Percentiles rank a stretch among this genome's conserved stretches.
Conservation (phyloP, 2,797 vertebrate genomes). For the Vipera latastei region DNA sequence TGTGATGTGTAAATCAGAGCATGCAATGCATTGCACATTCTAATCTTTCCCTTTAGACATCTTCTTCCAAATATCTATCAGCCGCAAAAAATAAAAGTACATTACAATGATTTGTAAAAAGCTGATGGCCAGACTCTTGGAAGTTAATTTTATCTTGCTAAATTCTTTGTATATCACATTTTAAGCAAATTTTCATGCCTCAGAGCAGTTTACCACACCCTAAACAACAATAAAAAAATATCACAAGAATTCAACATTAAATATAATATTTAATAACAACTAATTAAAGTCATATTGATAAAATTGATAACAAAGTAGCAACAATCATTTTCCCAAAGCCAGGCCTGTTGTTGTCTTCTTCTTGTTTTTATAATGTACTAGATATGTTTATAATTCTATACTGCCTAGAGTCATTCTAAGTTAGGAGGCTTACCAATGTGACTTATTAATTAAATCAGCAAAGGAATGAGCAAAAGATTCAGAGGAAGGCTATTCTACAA, state of each 20-base stretch:
- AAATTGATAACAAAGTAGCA: neutral
- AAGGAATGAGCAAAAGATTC: neutral
- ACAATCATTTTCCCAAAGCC: neutral
- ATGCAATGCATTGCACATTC: slow-evolving; percentile 46
- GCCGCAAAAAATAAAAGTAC: slow-evolving; percentile 29
- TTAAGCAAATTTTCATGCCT: neutral
- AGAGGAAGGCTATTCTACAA: too few relatives aligned
- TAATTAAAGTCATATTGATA: neutral
- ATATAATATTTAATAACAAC: neutral
- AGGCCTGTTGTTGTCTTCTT: neutral
- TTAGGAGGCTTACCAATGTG: neutral
- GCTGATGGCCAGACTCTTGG: neutral
- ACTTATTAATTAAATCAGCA: neutral
- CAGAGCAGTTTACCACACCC: neutral
- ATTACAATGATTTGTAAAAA: slow-evolving; percentile 8
- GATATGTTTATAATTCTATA: neutral
- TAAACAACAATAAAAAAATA: neutral
- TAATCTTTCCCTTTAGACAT: slow-evolving; percentile 32
- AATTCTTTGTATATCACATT: neutral
- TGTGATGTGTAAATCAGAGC: slow-evolving; percentile 53
- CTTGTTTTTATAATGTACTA: neutral
- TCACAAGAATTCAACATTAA: neutral
- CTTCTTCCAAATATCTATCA: slow-evolving; percentile 40
- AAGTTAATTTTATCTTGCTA: slow-evolving; percentile 11
- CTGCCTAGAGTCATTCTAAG: neutral